Evolutionary conservation across 2,113 vertebrate genomes (phyloP).

Genomic region (Pyxicephalus adspersus): DNA sequence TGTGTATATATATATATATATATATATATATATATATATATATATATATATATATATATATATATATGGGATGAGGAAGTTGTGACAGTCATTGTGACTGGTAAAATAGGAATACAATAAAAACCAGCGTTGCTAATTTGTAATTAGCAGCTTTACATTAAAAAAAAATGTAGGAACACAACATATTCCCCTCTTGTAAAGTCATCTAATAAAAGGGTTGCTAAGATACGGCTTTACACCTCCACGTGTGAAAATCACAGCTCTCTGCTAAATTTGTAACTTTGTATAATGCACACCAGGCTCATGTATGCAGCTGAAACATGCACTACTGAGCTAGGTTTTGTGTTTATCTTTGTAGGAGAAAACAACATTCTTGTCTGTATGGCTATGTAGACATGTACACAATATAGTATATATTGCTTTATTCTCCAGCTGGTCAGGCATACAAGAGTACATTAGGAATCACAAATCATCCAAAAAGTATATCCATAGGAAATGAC

Average conservation of each 20-base stretch:
- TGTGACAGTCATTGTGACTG: too few relatives aligned
- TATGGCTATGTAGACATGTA: too few relatives aligned
- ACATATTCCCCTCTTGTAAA: neutral
- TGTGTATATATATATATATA: too few relatives aligned
- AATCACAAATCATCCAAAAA: too few relatives aligned
- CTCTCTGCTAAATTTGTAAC: constrained; percentile 46
- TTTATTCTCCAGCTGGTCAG: too few relatives aligned
- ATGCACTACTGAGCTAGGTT: neutral
- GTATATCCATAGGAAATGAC: too few relatives aligned
- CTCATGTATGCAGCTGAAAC: neutral
- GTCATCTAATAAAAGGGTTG: constrained; percentile 43
- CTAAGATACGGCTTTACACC: constrained; percentile 48
- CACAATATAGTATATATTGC: too few relatives aligned
- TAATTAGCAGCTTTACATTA: neutral
- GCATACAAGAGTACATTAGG: too few relatives aligned
- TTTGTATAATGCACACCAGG: constrained; percentile 21
- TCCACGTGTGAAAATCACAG: constrained; percentile 51
- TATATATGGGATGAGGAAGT: too few relatives aligned
- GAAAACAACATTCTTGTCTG: neutral
- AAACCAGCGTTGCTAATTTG: neutral
- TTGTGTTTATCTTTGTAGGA: neutral
- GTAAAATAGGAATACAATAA: neutral
- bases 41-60: too few relatives aligned
- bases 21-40: too few relatives aligned
- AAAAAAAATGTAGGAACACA: neutral